phyloP scores from a whole-genome alignment of 2,888 invertebrate genomes.

The Xanthia icteritia region DNA sequence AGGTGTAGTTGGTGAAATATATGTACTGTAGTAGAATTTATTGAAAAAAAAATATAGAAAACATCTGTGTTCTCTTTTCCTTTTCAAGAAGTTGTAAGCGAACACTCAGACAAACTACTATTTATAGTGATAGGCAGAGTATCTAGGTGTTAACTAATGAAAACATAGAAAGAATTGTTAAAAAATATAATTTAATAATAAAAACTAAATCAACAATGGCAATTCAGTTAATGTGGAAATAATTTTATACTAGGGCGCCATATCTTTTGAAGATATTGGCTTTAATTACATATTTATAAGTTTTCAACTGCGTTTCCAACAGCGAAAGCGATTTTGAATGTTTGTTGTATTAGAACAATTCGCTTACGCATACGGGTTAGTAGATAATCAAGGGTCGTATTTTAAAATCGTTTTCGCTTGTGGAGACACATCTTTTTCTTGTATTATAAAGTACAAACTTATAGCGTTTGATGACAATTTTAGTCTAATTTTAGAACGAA shows the following conservation, averaged over 20 bases:
- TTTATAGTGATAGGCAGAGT: background rate
- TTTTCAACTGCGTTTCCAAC: slow-evolving; percentile 39
- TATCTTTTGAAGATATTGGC: slow-evolving; percentile 80
- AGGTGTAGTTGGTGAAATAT: too few relatives aligned
- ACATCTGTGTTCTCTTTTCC: too few relatives aligned
- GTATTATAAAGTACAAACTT: slow-evolving; percentile 40
- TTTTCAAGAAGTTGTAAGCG: too few relatives aligned
- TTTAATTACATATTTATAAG: slow-evolving; percentile 68
- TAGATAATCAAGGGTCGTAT: background rate
- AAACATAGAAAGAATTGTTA: slow-evolving; percentile 62
- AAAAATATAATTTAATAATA: slow-evolving; percentile 84
- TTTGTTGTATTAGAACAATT: background rate
- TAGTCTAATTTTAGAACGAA: slow-evolving; percentile 45
- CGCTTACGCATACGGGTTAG: background rate
- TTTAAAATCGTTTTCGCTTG: slow-evolving; percentile 11
- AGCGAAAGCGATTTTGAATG: slow-evolving; percentile 27
- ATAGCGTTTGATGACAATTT: slow-evolving; percentile 32
- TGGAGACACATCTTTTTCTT: slow-evolving; percentile 33
- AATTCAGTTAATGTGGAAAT: slow-evolving; percentile 76
- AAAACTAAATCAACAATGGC: slow-evolving; percentile 86
- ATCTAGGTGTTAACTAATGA: slow-evolving; percentile 5
- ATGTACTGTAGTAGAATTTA: too few relatives aligned
- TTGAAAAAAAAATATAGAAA: too few relatives aligned
- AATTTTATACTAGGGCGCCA: slow-evolving; percentile 70
- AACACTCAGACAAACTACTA: background rate